phyloP scores from a whole-genome alignment of 2,888 invertebrate species.

The Sialis lutaria region DNA sequence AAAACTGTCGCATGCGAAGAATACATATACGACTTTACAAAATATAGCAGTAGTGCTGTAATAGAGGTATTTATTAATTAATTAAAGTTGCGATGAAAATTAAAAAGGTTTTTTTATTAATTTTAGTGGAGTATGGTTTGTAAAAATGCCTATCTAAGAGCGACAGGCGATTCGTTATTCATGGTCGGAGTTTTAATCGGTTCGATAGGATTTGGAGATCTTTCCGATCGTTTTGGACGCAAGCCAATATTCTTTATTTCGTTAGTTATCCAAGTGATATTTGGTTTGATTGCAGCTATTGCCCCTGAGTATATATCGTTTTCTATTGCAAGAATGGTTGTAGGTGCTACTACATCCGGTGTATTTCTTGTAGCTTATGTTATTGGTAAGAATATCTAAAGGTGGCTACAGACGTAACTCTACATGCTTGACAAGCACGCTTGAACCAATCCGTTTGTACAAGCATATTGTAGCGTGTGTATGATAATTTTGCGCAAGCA shows the following conservation, averaged over 20 bases:
- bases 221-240: constrained; percentile 53
- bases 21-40: constrained; percentile 41
- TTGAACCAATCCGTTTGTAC: no score
- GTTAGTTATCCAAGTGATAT: constrained; percentile 46
- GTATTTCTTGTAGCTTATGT: constrained; percentile 65
- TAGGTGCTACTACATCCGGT: constrained; percentile 59
- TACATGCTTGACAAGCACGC: no score
- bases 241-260: constrained; percentile 55
- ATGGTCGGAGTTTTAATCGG: constrained; percentile 60
- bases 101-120: not conserved
- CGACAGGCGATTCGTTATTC: constrained; percentile 47
- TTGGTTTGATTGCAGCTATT: constrained; percentile 45
- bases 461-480: no score
- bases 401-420: no score
- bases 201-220: constrained; percentile 50
- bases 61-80: constrained; percentile 32
- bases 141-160: constrained; percentile 38
- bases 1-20: constrained; percentile 27
- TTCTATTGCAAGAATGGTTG: constrained; percentile 41
- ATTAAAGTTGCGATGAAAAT: not conserved
- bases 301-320: constrained; percentile 52
- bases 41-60: constrained; percentile 41
- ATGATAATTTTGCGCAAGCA: no score
- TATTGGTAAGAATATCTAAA: no score
- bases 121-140: constrained; percentile 52